Base-by-base conservation (phyloP, 2,797 vertebrate species). In the Hybognathus amarus region DNA sequence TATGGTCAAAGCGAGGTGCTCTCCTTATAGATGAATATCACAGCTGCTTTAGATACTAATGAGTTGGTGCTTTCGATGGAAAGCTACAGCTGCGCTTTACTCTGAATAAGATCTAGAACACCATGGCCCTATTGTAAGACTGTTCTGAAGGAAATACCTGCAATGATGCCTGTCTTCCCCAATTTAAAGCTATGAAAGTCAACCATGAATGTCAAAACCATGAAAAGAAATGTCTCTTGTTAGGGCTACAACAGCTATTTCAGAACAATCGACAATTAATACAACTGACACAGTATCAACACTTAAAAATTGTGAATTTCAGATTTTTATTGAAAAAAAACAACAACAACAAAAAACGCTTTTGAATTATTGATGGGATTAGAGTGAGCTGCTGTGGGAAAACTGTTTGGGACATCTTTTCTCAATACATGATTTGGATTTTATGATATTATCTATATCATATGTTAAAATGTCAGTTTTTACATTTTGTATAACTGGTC, bases 111-210 rank as follows among this genome's bases (percentile, higher is more conserved):
- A n/a, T 90, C 88, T 89, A 63, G 70, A 83, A 83, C 73, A n/a
- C 80, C 52, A 38, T 15, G 1, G 27, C 90, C 91, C 92, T 90
- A 92, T 93, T 94, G 93, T 91, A 92, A 89, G 87, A 82, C 86
- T 89, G 90, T 92, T 92, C 92, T 93, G 93, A 94, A 93, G 91
- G 90, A 92, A 93, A 83, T 93, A 92, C 91, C 91, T 92, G 91
- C 91, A 91, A 92, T 91, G 92, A 91, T 87, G 88, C 85, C 91
- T 88, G 90, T 90, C 87, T 88, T 10, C 91, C 45, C 92, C 90
- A 93, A 90, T 92, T 88, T 87, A 89, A 86, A 89, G 90, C 89
- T 85, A 93, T 93, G 92, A 93, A 94, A 91, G 92, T 94, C 92
- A 90, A 82, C 87, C 87, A 68, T 91, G 91, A 94, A 91, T 87